A percentile compares a stretch with the other conserved stretches of the same genome.
These are phyloP conservation scores for Macaria liturata DNA, from an alignment of 2,888 invertebrate genomes.

Conservation along the genomic window DNA sequence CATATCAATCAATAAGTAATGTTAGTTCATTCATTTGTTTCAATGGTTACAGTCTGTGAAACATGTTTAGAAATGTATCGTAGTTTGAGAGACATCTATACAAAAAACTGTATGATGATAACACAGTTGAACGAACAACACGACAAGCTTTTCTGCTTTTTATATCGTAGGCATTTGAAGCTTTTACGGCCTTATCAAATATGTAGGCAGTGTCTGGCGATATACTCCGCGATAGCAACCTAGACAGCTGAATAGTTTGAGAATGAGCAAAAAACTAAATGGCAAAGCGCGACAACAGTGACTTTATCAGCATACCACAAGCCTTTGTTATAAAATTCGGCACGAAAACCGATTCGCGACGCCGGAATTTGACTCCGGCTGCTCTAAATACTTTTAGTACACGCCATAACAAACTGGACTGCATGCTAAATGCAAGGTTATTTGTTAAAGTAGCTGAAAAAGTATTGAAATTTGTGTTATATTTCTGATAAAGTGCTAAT, in stretches of 20 bases:
- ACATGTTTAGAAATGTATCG: too few relatives aligned
- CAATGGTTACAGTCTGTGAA: too few relatives aligned
- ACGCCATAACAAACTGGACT: conserved; percentile 21
- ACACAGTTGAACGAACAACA: too few relatives aligned
- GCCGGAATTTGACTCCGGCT: conserved; percentile 47
- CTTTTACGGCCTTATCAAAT: too few relatives aligned
- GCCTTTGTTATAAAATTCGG: conserved; percentile 54
- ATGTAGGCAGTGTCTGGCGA: neutral
- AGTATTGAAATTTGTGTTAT: too few relatives aligned
- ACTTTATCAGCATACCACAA: conserved; percentile 45
- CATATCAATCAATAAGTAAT: too few relatives aligned
- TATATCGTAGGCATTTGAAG: too few relatives aligned
- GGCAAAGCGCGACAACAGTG: conserved; percentile 25
- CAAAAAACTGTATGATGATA: too few relatives aligned
- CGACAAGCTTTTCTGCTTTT: too few relatives aligned
- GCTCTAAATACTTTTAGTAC: conserved; percentile 46
- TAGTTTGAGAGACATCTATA: too few relatives aligned
- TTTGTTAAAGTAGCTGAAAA: neutral
- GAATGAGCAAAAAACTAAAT: conserved; percentile 17
- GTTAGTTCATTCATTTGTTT: too few relatives aligned
- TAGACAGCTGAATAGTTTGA: conserved; percentile 5
- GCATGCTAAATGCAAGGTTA: conserved; percentile 13
- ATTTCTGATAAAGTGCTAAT: too few relatives aligned
- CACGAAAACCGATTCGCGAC: conserved; percentile 57
- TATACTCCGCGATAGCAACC: neutral